Evolutionary conservation across 2,797 vertebrate genomes (phyloP).

Genomic region (Myotis pilosus): DNA sequence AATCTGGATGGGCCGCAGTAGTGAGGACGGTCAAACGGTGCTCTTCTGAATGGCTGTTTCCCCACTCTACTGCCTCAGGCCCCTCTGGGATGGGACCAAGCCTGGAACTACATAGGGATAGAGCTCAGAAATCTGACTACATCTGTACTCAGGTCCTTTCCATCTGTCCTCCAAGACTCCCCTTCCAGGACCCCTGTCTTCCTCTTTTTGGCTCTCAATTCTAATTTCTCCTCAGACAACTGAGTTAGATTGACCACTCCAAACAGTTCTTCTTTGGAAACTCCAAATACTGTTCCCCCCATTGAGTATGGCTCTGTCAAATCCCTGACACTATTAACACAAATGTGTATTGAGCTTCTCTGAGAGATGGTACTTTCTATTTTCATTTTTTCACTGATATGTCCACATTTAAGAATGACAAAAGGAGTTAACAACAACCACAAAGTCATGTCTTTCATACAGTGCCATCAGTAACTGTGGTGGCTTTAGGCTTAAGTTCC

Average conservation of each 20-base stretch:
- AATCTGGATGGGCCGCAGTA: not conserved
- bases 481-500: not conserved
- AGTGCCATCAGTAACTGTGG: not conserved
- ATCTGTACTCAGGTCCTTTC: not conserved
- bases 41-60: not conserved
- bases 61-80: no score
- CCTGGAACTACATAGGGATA: rapidly evolving
- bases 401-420: not conserved
- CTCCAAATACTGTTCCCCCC: not conserved
- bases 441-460: not conserved
- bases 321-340: not conserved
- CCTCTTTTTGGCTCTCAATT: not conserved
- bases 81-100: not conserved
- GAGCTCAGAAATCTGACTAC: not conserved
- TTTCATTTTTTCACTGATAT: not conserved
- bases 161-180: not conserved
- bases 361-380: not conserved
- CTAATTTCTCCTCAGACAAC: not conserved
- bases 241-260: not conserved
- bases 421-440: not conserved
- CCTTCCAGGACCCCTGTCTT: not conserved
- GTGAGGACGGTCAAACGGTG: rapidly evolving
- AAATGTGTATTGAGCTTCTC: not conserved
- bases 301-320: not conserved
- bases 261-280: not conserved